Evolutionary conservation across 2,113 vertebrate species (phyloP).

Genomic region (Otus sunia): DNA sequence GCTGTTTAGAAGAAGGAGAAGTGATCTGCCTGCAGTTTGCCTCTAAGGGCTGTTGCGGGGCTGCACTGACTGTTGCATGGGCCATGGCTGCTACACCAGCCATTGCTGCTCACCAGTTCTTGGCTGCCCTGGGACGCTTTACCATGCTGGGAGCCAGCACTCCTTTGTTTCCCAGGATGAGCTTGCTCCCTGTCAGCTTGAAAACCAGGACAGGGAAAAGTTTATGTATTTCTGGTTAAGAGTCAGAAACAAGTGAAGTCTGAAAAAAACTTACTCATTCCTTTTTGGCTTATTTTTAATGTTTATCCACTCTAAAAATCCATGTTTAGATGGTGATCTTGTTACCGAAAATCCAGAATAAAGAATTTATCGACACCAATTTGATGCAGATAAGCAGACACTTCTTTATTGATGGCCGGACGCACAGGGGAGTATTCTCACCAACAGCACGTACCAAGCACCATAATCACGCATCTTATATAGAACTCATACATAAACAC

Average conservation of each 20-base stretch:
- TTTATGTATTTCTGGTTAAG: neutral
- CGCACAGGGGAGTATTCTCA: no score
- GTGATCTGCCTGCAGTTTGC: neutral
- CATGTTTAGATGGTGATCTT: neutral
- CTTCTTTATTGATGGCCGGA: no score
- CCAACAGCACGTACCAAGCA: no score
- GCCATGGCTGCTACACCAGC: neutral
- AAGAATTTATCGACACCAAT: no score
- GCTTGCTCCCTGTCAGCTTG: neutral
- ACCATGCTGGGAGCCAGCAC: fast-evolving
- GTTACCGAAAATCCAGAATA: no score
- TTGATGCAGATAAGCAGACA: no score
- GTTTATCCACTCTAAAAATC: neutral
- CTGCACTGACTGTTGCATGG: neutral
- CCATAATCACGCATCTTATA: no score
- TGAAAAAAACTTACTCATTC: neutral
- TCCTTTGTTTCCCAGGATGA: neutral
- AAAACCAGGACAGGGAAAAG: neutral
- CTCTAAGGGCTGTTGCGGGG: neutral
- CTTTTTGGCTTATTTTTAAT: neutral
- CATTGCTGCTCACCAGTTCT: neutral
- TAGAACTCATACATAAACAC: no score
- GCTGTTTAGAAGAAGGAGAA: neutral
- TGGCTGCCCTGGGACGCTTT: neutral
- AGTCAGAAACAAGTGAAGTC: neutral